Conservation (phyloP, 2,888 invertebrate species). For the Dynastes hyllus region DNA sequence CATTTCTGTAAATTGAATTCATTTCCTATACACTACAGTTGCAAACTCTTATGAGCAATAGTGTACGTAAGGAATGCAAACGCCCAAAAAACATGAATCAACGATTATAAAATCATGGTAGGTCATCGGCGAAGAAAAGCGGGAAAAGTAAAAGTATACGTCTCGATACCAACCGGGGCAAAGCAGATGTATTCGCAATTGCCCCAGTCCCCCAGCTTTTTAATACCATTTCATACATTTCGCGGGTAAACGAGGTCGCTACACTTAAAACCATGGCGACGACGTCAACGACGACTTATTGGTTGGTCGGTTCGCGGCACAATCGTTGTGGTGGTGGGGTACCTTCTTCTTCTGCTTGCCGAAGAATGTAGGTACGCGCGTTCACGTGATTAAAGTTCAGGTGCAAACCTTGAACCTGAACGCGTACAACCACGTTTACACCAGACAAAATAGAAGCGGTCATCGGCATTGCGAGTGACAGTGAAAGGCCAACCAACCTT, state of each 20-base stretch:
- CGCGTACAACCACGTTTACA: slow-evolving; percentile 44
- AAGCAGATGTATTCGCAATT: slow-evolving; percentile 8
- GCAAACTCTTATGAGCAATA: no score
- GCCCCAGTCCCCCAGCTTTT: background rate
- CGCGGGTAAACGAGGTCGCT: slow-evolving; percentile 49
- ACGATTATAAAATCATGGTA: slow-evolving; percentile 50
- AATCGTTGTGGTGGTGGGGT: slow-evolving; percentile 23
- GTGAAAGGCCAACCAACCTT: slow-evolving; percentile 49
- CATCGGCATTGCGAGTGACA: slow-evolving; percentile 43
- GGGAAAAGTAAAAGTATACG: slow-evolving; percentile 51
- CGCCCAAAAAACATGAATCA: slow-evolving; percentile 43
- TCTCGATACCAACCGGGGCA: slow-evolving; percentile 1
- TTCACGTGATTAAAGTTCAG: slow-evolving; percentile 55
- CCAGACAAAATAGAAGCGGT: slow-evolving; percentile 46
- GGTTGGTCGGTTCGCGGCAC: background rate
- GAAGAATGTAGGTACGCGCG: slow-evolving; percentile 45
- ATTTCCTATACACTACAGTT: no score
- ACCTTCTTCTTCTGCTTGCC: slow-evolving; percentile 1
- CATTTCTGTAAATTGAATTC: no score
- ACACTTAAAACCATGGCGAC: slow-evolving; percentile 36
- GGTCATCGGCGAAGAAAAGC: slow-evolving; percentile 45
- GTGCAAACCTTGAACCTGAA: slow-evolving; percentile 58
- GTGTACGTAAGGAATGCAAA: slow-evolving; percentile 23
- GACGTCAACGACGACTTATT: slow-evolving; percentile 3
- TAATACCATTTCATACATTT: no score